Evolutionary conservation across 1,140 invertebrate genomes (phyloP).

Genomic region (Sycophila sp.): DNA sequence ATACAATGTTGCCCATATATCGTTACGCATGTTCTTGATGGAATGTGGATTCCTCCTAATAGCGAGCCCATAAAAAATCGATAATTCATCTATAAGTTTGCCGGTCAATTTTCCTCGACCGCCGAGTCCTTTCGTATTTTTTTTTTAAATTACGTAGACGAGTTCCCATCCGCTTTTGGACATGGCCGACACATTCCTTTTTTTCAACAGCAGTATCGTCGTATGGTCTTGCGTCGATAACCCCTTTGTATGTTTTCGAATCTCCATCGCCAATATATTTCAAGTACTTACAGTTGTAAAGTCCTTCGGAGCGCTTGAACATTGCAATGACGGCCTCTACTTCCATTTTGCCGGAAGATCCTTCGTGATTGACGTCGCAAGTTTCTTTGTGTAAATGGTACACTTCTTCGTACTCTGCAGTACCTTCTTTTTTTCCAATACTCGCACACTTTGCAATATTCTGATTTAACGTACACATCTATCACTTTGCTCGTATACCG

Average conservation of each 20-base stretch:
- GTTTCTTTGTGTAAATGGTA: not conserved
- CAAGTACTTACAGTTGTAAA: conserved; percentile 3
- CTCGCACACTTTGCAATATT: not conserved
- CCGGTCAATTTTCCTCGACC: conserved; percentile 25
- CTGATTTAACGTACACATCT: not conserved
- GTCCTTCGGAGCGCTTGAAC: conserved; percentile 21
- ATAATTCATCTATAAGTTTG: conserved; percentile 38
- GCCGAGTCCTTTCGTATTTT: not conserved
- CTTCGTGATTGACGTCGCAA: conserved; percentile 26
- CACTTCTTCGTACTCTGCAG: not conserved
- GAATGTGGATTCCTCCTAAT: conserved; percentile 41
- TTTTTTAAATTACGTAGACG: conserved; percentile 29
- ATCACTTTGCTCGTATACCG: not conserved
- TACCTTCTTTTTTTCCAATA: not conserved
- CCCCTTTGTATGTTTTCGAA: conserved; percentile 28
- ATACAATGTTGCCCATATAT: conserved; percentile 44
- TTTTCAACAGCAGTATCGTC: conserved; percentile 32
- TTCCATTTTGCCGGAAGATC: conserved; percentile 29
- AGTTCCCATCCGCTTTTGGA: conserved; percentile 33
- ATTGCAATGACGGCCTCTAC: conserved; percentile 22
- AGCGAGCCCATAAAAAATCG: conserved; percentile 40
- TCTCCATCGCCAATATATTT: conserved; percentile 12
- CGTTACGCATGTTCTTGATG: conserved; percentile 42
- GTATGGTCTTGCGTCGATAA: conserved; percentile 16
- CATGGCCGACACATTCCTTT: no score